phyloP scores from a whole-genome alignment of 1,140 invertebrate genomes.

The Trigoniulus corallinus region DNA sequence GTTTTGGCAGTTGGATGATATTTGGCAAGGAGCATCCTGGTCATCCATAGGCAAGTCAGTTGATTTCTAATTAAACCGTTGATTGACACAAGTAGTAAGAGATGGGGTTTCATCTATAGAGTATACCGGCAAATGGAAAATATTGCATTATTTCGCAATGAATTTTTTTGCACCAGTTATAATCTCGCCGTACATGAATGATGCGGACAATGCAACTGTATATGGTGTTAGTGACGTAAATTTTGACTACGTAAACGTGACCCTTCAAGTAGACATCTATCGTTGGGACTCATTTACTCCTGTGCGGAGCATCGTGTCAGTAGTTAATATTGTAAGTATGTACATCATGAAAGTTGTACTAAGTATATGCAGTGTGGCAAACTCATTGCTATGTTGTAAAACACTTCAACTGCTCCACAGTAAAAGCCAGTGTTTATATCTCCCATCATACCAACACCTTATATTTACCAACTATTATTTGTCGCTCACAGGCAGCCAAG shows the following conservation, averaged over 20 bases:
- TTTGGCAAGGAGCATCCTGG: conserved; percentile 96
- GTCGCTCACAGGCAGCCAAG: background rate
- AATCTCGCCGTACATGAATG: conserved; percentile 33
- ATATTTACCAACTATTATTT: background rate
- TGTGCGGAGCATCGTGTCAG: background rate
- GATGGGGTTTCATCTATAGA: no score
- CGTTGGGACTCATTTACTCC: conserved; percentile 6
- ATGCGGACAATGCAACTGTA: conserved; percentile 14
- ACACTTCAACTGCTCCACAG: no score
- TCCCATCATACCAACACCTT: no score
- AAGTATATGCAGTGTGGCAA: background rate
- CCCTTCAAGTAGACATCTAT: conserved; percentile 9
- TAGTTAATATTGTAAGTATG: background rate
- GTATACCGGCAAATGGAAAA: conserved; percentile 67
- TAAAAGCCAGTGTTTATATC: no score
- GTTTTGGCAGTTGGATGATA: conserved; percentile 98
- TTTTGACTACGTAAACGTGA: conserved; percentile 5
- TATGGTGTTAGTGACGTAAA: conserved; percentile 13
- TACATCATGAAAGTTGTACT: background rate
- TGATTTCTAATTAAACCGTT: background rate
- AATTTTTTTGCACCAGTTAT: conserved; percentile 64
- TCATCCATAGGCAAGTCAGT: conserved; percentile 59
- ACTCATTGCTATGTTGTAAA: no score
- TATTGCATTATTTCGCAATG: conserved; percentile 77
- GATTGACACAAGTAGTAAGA: no score